Evolutionary conservation across 2,888 invertebrate genomes (phyloP), one percentile per base, ranked within the genome.

Genomic region (Quadriops clusia): DNA sequence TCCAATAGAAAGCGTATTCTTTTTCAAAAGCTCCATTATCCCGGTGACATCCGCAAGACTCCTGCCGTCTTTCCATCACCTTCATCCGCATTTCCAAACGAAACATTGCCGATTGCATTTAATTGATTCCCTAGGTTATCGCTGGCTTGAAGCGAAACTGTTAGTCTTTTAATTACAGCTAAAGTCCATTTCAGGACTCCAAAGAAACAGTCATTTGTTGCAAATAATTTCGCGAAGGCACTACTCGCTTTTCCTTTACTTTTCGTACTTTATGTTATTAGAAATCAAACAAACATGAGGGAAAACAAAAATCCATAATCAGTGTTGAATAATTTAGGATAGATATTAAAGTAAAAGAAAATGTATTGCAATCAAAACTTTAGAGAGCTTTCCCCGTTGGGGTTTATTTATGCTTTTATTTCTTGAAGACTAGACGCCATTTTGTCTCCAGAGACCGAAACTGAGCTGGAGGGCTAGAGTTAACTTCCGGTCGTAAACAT

Each of bases 1-100:
- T 46, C 46, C 45, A 43, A 46, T 46, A 42, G 49, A 47, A 47
- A 47, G 47, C 44, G 49, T 49, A 49, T 49, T 44, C 45, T 48
- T 45, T 47, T 43, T 40, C 37, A 43, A 42, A 44, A 39, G 40
- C 39, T 37, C 42, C 43, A 43, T 46, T 45, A 45, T 45, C 37
- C 39, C 30, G 31, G 38, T 32, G 41, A 41, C 36, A 42, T 37
- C 38, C 40, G 43, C 31, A 36, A 36, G 31, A 37, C 33, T 41
- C 41, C 34, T 29, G 43, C 34, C 26, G 36, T n/a, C 33, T 27
- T 30, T 26, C 33, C 31, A 36, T 31, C 25, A 39, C 32, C 31
- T 31, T 33, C 38, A 36, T 24, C 32, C 24, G 20, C 28, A 33
- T 21, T 34, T 26, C 33, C 23, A 16, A 23, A 28, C 27, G 22